A percentile compares a stretch with the other conserved stretches of the same genome.
These are phyloP conservation scores for Eulithis prunata DNA, from an alignment of 2,888 invertebrate species.

Conservation along the genomic window DNA sequence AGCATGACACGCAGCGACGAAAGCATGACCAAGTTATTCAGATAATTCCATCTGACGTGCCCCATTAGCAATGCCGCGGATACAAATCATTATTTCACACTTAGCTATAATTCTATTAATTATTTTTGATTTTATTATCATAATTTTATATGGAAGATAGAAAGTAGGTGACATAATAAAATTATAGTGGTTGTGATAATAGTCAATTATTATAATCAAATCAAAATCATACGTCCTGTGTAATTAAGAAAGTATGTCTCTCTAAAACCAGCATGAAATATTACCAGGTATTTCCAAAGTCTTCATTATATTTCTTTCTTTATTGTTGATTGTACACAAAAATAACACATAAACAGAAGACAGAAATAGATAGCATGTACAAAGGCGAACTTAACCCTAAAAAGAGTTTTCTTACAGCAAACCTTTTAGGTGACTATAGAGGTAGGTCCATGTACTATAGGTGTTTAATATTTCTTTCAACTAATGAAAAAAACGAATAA, in stretches of 20 bases:
- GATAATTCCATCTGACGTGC: conserved; percentile 56
- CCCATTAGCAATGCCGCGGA: conserved; percentile 56
- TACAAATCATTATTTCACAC: conserved; percentile 38
- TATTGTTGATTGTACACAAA: too few relatives aligned
- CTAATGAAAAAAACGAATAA: too few relatives aligned
- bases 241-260: not conserved
- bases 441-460: too few relatives aligned
- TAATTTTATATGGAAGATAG: conserved; percentile 12
- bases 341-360: too few relatives aligned
- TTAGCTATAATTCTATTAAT: conserved; percentile 28
- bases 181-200: not conserved
- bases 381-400: too few relatives aligned
- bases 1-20: conserved; percentile 50
- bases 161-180: conserved; percentile 23
- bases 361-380: too few relatives aligned
- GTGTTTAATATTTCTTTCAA: too few relatives aligned
- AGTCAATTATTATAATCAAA: not conserved
- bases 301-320: too few relatives aligned
- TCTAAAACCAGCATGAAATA: conserved; percentile 4
- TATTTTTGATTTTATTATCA: conserved; percentile 21
- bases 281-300: too few relatives aligned
- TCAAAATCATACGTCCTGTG: not conserved
- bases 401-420: too few relatives aligned
- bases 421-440: too few relatives aligned
- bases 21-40: conserved; percentile 65